Percentiles rank a stretch among this genome's conserved stretches.
These are phyloP conservation scores for Drosophila tsacasi DNA, from an alignment of 1,140 invertebrate species.

Conservation along the genomic window DNA sequence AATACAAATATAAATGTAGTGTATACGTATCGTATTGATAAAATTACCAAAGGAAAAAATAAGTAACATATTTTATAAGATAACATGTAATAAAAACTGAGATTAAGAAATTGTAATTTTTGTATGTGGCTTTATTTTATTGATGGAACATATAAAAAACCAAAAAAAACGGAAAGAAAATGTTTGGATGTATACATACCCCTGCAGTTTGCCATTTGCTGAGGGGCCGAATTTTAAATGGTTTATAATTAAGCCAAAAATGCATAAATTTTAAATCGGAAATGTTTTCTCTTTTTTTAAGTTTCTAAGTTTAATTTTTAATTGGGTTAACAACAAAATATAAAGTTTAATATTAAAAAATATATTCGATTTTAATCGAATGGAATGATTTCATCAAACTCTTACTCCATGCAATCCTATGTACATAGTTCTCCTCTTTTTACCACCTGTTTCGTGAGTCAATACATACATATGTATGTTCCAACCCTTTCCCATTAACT, in stretches of 20 bases:
- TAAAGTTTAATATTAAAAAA: too few species aligned
- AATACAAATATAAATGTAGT: conserved; percentile 72
- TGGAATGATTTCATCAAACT: background rate
- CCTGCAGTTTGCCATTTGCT: background rate
- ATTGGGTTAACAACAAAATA: background rate
- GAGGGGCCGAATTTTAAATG: background rate
- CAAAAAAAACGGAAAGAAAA: background rate
- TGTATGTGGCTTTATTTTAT: background rate
- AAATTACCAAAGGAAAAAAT: conserved; percentile 76
- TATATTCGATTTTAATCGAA: background rate
- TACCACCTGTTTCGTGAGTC: background rate
- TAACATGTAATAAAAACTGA: conserved; percentile 69
- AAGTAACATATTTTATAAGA: conserved; percentile 81
- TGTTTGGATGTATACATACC: background rate
- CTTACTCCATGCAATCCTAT: background rate
- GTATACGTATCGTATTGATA: conserved; percentile 78
- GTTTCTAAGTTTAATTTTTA: background rate
- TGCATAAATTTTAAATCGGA: background rate
- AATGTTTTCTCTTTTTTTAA: background rate
- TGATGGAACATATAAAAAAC: background rate
- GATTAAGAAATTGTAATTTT: conserved; percentile 65
- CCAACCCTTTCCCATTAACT: background rate
- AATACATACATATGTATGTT: background rate
- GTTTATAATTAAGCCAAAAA: background rate
- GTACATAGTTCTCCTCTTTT: background rate